phyloP scores from a whole-genome alignment of 2,888 invertebrate genomes.

The Epiperipatus broadwayi region DNA sequence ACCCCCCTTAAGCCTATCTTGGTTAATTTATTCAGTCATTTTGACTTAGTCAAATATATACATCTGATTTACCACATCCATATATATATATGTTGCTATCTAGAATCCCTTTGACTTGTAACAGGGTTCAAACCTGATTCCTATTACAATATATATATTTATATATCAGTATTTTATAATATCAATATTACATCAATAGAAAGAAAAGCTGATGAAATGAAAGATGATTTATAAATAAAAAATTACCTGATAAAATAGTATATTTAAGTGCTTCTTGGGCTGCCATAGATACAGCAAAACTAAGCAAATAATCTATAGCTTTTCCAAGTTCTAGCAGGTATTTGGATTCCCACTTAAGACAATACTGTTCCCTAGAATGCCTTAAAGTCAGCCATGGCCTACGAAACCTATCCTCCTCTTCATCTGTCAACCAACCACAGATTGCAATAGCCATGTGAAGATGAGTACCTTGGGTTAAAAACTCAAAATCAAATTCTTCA shows the following conservation, averaged over 20 bases:
- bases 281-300: constrained; percentile 38
- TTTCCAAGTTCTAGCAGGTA: constrained; percentile 39
- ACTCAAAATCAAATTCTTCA: constrained; percentile 44
- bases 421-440: constrained; percentile 43
- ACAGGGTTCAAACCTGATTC: too few relatives aligned
- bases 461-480: constrained; percentile 32
- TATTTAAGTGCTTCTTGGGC: constrained; percentile 43
- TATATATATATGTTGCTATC: too few relatives aligned
- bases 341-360: constrained; percentile 40
- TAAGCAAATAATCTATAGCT: constrained; percentile 41
- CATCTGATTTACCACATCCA: too few relatives aligned
- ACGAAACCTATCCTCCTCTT: constrained; percentile 29
- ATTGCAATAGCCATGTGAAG: constrained; percentile 42
- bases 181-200: too few relatives aligned
- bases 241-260: constrained; percentile 39
- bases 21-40: too few relatives aligned
- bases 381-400: constrained; percentile 39
- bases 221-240: neutral
- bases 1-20: too few relatives aligned
- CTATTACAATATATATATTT: too few relatives aligned
- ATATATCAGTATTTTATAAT: too few relatives aligned
- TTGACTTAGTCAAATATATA: too few relatives aligned
- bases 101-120: too few relatives aligned
- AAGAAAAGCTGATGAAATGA: neutral
- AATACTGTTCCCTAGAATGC: constrained; percentile 42